Conservation (phyloP, 2,797 vertebrate genomes). For the Onychomys leucogaster region DNA sequence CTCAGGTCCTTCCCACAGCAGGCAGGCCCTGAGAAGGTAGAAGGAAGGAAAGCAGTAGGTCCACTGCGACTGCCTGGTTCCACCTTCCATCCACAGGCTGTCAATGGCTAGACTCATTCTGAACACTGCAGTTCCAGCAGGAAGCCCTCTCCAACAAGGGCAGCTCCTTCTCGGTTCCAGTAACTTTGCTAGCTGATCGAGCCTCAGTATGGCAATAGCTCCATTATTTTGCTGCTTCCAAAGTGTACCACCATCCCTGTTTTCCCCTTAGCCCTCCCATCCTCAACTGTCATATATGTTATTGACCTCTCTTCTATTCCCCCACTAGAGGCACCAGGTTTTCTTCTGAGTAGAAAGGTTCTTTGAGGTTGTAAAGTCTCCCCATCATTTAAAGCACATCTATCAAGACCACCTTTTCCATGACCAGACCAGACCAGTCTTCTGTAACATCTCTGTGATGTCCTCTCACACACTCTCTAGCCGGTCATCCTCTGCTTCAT, state of each 20-base stretch:
- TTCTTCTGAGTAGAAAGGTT: neutral
- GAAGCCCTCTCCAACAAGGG: neutral
- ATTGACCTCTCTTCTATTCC: neutral
- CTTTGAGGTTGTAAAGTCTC: neutral
- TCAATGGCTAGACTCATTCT: no score
- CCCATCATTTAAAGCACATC: neutral
- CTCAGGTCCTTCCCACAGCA: neutral
- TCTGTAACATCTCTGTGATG: neutral
- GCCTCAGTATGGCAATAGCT: neutral
- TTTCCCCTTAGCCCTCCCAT: neutral
- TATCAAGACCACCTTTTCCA: neutral
- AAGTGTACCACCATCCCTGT: neutral
- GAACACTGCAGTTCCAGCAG: rapidly evolving
- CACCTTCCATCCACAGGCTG: neutral
- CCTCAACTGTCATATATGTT: neutral
- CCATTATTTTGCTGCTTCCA: neutral
- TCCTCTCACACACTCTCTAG: neutral
- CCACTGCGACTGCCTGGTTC: neutral
- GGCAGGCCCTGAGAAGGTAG: rapidly evolving
- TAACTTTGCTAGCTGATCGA: neutral
- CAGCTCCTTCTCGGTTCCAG: neutral
- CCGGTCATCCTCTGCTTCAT: neutral
- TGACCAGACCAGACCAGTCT: neutral
- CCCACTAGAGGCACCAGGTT: neutral
- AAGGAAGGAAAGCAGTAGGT: neutral